Conservation (phyloP, 2,113 vertebrate genomes). For the Phylloscopus whistleri region DNA sequence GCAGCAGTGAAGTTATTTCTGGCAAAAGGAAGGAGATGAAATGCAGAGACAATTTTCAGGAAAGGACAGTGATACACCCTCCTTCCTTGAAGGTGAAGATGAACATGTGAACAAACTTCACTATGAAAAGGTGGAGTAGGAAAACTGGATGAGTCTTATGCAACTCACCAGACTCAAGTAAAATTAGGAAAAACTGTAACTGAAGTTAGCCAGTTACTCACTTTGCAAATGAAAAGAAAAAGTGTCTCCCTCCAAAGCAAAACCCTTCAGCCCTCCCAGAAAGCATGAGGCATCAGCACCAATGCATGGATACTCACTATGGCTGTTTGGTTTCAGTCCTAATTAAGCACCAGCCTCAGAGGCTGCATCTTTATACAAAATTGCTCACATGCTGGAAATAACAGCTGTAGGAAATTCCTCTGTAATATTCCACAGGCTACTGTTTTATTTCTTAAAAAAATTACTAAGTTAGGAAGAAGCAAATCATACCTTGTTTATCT, state of each 20-base stretch:
- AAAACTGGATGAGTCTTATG: not conserved
- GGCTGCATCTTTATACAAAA: not conserved
- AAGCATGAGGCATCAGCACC: not conserved
- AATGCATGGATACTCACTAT: not conserved
- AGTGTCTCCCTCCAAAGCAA: not conserved
- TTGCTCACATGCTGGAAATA: not conserved
- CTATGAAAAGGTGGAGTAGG: not conserved
- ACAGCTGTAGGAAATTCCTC: not conserved
- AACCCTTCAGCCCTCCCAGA: not conserved
- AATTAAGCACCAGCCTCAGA: not conserved
- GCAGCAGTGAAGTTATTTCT: not conserved
- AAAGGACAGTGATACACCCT: not conserved
- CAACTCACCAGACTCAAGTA: not conserved
- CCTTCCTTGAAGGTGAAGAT: not conserved
- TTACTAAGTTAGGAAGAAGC: not conserved
- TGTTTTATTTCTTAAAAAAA: not conserved
- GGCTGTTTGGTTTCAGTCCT: not conserved
- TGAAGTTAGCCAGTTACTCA: not conserved
- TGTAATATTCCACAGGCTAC: not conserved
- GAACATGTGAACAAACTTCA: not conserved
- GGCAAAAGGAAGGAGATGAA: not conserved
- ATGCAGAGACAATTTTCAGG: not conserved
- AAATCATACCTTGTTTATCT: conserved; percentile 94
- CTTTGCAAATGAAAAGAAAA: not conserved
- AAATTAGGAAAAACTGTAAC: not conserved